A percentile compares a stretch with the other conserved stretches of the same genome.
Conservation (phyloP, 2,113 vertebrate species). For the Aythya baeri region DNA sequence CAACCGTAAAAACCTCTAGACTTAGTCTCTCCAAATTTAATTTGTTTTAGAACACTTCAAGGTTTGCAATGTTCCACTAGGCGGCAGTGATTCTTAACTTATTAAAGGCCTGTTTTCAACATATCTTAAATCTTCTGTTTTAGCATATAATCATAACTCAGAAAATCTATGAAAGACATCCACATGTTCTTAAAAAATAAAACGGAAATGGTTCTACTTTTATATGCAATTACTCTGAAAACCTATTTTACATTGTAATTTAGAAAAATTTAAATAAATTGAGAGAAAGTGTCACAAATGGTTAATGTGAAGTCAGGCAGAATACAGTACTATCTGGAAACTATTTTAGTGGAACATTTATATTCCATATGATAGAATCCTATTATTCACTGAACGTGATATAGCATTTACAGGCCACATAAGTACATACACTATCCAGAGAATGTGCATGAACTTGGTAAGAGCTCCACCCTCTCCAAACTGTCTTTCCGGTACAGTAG, state of each 20-base stretch:
- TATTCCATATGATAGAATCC: neutral
- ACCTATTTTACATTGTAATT: neutral
- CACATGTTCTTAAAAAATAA: neutral
- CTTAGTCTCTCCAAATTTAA: neutral
- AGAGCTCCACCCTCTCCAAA: neutral
- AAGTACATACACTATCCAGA: neutral
- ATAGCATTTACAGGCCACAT: neutral
- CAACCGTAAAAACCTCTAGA: neutral
- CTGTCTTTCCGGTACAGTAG: neutral
- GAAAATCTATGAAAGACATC: neutral
- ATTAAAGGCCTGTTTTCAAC: neutral
- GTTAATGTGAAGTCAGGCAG: neutral
- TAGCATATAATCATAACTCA: neutral
- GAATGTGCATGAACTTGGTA: neutral
- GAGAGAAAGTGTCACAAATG: neutral
- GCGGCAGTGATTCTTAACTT: neutral
- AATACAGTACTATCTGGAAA: neutral
- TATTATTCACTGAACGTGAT: neutral
- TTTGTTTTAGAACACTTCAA: neutral
- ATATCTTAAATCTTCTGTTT: neutral
- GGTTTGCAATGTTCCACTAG: neutral
- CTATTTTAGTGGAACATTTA: neutral
- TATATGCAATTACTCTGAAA: neutral
- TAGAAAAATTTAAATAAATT: neutral
- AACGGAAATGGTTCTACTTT: neutral